Base-by-base conservation (phyloP, 2,113 vertebrate species). In the Tinamus guttatus region DNA sequence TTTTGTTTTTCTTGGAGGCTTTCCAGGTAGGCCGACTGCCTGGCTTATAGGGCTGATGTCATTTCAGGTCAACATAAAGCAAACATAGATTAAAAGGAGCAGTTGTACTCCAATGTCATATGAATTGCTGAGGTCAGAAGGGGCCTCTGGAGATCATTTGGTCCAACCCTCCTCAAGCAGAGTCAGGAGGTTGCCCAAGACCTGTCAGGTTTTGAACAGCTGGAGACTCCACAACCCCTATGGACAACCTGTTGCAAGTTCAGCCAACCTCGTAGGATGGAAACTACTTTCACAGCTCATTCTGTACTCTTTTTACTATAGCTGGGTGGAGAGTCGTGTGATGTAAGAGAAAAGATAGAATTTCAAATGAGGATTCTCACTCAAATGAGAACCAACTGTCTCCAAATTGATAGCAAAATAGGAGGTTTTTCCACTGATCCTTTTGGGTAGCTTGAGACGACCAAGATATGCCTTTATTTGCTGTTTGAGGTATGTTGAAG, bases 81-180 rank as follows among this genome's bases (percentile, higher is more conserved):
- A 56, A 28, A 8, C 56, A 24, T 34, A 21, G 60, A 16, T 2
- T 54, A 69, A 87, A 81, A 36, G 11, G 25, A 64, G 7, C 16
- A 27, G 41, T 41, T 81, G 1, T 45, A 20, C 83, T 85, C 81
- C 58, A 30, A 0, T 62, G 22, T 74, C 45, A 3, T 0, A 0
- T 24, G 9, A 58, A 58, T 32, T 30, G 30, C 54, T 58, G 54
- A 58, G 28, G 54, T 58, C 54, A 58, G 16, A 18, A 58, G 54
- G 54, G 16, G 28, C 54, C 28, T 58, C 54, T 58, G 16, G 9
- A 58, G 54, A 32, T 58, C 54, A 18, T 58, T 30, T 58, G 54
- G 54, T 58, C 54, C 54, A 30, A 56, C 16, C 25, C 54, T 21
- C 54, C 16, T 18, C 54, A 18, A 10, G 54, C 30, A 32, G 27